Base-by-base conservation (phyloP, 2,888 invertebrate species). In the Chrysotoxum bicinctum region DNA sequence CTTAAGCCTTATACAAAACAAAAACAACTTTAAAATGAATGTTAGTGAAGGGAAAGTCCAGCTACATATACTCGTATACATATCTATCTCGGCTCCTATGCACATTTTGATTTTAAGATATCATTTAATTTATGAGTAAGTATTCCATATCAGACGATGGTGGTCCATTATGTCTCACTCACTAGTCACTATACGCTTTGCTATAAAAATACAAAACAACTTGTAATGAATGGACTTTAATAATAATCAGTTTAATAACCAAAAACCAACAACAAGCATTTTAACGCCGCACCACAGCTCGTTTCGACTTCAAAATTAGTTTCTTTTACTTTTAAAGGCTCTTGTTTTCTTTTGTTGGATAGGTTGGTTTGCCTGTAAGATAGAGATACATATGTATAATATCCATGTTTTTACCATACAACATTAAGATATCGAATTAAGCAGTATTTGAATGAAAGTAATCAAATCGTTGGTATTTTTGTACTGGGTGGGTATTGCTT, bases 21-120 rank as follows among this genome's bases (percentile, higher is more conserved):
- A 21, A n/a, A 64, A 48, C 62, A 23, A 43, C 14, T 50, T 70
- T 23, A 26, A 77, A 82, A 66, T 56, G 30, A 30, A 79, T 56
- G 62, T 73, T 21, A 64, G 83, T 79, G 83, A 83, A 79, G 73
- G 83, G 83, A 83, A 83, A 83, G 82, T 73, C 48, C 40, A 69
- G 43, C 19, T 45, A 4, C 2, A 16, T 19, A 26, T 26, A 5
- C 26, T 3, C 26, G n/a, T n/a, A 26, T 26, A 26, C 26, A 6
- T 26, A 40, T 1, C 7, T 5, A 26, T 26, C 58, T 54, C 12
- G 5, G 37, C 52, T 54, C 37, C 10, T 58, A 35, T 64, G 72
- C 30, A 52, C 77, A 68, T 68, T 64, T 77, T 58, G 68, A 77
- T 83, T 56, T 48, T 58, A 58, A 79, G 83, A 79, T 84, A 84